Percentiles rank a stretch among this genome's conserved stretches.
phyloP scores from a whole-genome alignment of 2,888 invertebrate species.

The Gibbula magus region DNA sequence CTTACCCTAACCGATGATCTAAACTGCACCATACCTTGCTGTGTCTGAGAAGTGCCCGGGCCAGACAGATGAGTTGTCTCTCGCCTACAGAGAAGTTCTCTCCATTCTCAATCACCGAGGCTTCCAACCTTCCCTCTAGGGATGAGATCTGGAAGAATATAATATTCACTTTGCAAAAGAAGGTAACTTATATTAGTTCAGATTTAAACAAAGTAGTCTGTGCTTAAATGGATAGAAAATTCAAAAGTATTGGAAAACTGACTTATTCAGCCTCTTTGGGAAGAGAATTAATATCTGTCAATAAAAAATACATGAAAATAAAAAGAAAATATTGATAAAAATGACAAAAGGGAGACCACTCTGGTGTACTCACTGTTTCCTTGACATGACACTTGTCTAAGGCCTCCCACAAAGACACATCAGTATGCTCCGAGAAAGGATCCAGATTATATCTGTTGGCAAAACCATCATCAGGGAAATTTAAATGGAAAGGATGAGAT shows the following conservation, averaged over 20 bases:
- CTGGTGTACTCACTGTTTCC: conserved; percentile 71
- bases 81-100: conserved; percentile 80
- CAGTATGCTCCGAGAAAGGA: conserved; percentile 67
- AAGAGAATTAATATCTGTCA: too few relatives aligned
- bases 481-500: too few relatives aligned
- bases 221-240: too few relatives aligned
- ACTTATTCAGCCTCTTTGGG: too few relatives aligned
- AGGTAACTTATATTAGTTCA: too few relatives aligned
- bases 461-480: too few relatives aligned
- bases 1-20: too few relatives aligned
- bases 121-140: conserved; percentile 70
- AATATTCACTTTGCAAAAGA: neutral
- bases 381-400: conserved; percentile 74
- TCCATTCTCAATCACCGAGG: conserved; percentile 77
- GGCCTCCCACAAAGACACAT: conserved; percentile 72
- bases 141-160: conserved; percentile 49
- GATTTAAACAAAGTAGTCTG: too few relatives aligned
- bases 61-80: conserved; percentile 81
- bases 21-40: conserved; percentile 72
- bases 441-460: conserved; percentile 73
- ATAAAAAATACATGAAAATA: too few relatives aligned
- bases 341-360: too few relatives aligned
- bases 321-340: too few relatives aligned
- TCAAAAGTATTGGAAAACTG: too few relatives aligned
- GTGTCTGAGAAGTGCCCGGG: conserved; percentile 79